Evolutionary conservation across 2,797 vertebrate species (phyloP).

Genomic region (Uromys caudimaculatus): DNA sequence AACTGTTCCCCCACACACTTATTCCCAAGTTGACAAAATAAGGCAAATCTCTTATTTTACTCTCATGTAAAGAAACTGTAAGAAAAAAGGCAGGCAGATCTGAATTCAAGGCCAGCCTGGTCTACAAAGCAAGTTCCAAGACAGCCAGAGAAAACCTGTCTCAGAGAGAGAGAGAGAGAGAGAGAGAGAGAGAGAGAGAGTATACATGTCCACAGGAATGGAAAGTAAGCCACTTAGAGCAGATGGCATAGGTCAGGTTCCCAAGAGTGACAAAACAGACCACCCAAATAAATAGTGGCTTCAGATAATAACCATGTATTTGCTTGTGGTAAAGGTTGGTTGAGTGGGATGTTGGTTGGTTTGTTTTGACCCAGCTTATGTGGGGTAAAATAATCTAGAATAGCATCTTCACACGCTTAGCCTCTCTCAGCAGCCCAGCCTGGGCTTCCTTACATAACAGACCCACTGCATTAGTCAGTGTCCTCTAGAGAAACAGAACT

Average conservation of each 20-base stretch:
- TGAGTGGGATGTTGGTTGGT: not conserved
- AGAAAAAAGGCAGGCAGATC: not conserved
- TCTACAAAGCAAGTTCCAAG: not conserved
- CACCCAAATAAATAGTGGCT: not conserved
- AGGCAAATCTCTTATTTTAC: slow-evolving; percentile 12
- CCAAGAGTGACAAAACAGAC: not conserved
- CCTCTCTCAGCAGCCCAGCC: not conserved
- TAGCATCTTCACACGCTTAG: not conserved
- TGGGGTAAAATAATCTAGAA: too few species aligned
- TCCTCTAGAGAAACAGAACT: not conserved
- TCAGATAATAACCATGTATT: not conserved
- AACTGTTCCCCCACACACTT: not conserved
- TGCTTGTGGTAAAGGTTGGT: not conserved
- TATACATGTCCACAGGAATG: not conserved
- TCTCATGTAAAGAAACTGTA: not conserved
- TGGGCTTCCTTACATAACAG: not conserved
- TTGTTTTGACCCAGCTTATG: not conserved
- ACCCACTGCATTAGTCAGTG: not conserved
- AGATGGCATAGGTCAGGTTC: not conserved
- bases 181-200: not conserved
- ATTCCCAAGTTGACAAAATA: not conserved
- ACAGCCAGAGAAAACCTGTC: not conserved
- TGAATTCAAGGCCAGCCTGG: not conserved
- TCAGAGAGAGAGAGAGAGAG: not conserved
- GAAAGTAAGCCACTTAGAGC: not conserved